Evolutionary conservation across 2,797 vertebrate genomes (phyloP), one percentile per base, ranked within the genome.

Genomic region (Centroberyx gerrardi): DNA sequence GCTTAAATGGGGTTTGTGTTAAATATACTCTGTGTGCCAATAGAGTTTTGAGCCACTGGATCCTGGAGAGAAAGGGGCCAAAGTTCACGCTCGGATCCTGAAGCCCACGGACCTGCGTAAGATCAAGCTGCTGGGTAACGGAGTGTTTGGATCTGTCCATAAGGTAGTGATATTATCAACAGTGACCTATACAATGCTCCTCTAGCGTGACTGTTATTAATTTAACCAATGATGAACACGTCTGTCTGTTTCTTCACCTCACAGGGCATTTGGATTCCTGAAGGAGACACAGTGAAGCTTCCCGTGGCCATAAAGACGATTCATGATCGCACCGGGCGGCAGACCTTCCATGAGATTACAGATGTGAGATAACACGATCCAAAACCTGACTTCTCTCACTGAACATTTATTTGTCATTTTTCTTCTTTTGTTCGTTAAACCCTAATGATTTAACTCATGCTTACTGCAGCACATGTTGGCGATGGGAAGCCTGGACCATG

Each of bases 241-340:
- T 71, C 2, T 70, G 12, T 67, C n/a, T 75, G 18, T 22, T 59
- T 56, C 29, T 74, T 18, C 61, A 40, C 31, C 36, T 76, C 8
- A 58, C 82, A 99, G 98, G 97, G 98, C 1, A 56, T 98, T 68
- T 99, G 98, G 98, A 98, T 98, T 85, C 98, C 98, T 9, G 97
- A 98, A 14, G 96, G 98, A 0, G 97, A 98, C 68, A 97, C 96
- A 6, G 94, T 99, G 76, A 99, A 99, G 92, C 97, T 99, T 85
- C 98, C 98, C 18, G 98, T 99, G 69, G 97, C 97, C 78, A 98
- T 99, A 84, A 99, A 98, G 90, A 96, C 97, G 10, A 96, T 97
- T 73, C 93, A 96, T 63, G 97, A 97, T 82, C 96, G 95, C 71
- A 96, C 90, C 3, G 96, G 96, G 40, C 93, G 95, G 58, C 97